A percentile compares a stretch with the other conserved stretches of the same genome.
Conservation (phyloP, 1,140 invertebrate genomes). For the Aphaenogaster rudis region DNA sequence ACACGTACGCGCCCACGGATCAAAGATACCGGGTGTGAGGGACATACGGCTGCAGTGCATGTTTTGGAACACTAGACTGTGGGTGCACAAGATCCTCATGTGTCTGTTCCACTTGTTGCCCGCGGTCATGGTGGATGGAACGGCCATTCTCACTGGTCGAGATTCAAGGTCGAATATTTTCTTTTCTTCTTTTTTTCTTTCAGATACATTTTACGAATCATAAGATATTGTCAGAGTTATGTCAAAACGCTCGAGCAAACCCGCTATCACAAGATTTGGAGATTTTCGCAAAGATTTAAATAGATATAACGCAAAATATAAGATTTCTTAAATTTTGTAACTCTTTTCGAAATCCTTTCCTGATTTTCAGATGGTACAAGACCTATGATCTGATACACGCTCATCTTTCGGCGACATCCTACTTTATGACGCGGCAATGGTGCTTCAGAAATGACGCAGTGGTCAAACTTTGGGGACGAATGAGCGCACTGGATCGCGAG, state of each 20-base stretch:
- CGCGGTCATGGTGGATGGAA: constrained; percentile 82
- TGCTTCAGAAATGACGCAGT: constrained; percentile 88
- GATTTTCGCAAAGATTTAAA: not conserved
- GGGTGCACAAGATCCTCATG: constrained; percentile 86
- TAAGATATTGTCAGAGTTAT: not conserved
- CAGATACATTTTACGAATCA: not conserved
- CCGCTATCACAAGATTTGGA: not conserved
- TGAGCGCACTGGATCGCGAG: constrained; percentile 85
- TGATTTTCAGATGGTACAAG: constrained; percentile 85
- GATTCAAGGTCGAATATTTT: constrained; percentile 81
- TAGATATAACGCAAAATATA: not conserved
- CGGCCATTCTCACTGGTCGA: constrained; percentile 78
- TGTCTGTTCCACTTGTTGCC: constrained; percentile 85
- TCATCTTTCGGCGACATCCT: constrained; percentile 87
- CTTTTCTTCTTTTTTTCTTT: not conserved
- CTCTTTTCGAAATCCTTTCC: not conserved
- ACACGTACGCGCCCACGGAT: constrained; percentile 83
- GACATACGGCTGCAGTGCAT: constrained; percentile 88
- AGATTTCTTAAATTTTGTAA: not conserved
- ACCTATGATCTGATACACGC: constrained; percentile 88
- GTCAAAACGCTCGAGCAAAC: not conserved
- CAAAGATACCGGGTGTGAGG: constrained; percentile 82
- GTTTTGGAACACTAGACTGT: constrained; percentile 83
- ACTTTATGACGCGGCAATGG: constrained; percentile 89
- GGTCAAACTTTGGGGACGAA: constrained; percentile 84